These are phyloP conservation scores for Iphiclides podalirius DNA, from an alignment of 2,888 invertebrate genomes.

Conservation along the genomic window DNA sequence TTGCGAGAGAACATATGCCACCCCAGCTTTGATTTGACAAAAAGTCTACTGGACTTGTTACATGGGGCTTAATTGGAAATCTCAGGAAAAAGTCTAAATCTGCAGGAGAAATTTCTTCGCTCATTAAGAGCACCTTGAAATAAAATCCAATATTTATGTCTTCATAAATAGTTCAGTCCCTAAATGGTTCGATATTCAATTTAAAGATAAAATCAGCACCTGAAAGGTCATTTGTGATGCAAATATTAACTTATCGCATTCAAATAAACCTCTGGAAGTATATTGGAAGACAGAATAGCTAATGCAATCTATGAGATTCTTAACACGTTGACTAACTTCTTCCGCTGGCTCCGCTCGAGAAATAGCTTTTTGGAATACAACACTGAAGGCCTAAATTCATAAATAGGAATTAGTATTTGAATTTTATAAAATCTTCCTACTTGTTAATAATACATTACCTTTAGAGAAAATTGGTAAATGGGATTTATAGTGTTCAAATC, in stretches of 20 bases:
- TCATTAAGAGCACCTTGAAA: constrained; percentile 89
- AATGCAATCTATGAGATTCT: constrained; percentile 95
- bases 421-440: too few relatives aligned
- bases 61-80: constrained; percentile 95
- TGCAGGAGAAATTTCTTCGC: constrained; percentile 89
- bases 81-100: constrained; percentile 96
- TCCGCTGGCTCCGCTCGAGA: constrained; percentile 91
- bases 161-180: too few relatives aligned
- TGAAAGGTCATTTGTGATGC: constrained; percentile 98
- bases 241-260: constrained; percentile 97
- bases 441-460: too few relatives aligned
- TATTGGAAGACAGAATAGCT: constrained; percentile 97
- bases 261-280: constrained; percentile 95
- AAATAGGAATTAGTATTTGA: background rate
- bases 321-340: constrained; percentile 88
- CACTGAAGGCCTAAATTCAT: constrained; percentile 95
- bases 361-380: constrained; percentile 98
- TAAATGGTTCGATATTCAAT: too few relatives aligned
- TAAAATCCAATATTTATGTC: background rate
- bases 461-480: constrained; percentile 97
- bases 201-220: constrained; percentile 71
- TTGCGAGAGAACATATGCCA: constrained; percentile 93
- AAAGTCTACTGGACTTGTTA: constrained; percentile 97
- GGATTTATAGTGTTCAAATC: constrained; percentile 97
- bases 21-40: constrained; percentile 96